Evolutionary conservation across 2,888 invertebrate species (phyloP), one percentile per base, ranked within the genome.

Genomic region (Epinotia ramella): DNA sequence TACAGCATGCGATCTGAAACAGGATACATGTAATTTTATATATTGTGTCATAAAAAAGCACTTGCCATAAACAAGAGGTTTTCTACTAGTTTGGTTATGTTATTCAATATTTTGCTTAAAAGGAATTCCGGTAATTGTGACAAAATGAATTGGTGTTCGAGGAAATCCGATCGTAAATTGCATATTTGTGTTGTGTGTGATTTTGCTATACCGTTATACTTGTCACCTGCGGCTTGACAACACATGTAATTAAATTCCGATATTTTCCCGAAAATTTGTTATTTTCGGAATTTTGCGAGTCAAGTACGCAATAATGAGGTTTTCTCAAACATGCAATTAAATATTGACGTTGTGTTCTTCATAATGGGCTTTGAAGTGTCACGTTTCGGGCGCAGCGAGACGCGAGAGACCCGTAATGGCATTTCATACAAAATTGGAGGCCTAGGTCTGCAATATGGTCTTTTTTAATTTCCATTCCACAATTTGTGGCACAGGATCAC

Each of bases 261-360:
- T 12, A 57, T 68, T 24, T 68, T 68, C 57, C 68, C 16, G 68
- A 44, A 68, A 68, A 33, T n/a, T 20, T 18, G 3, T 56, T 18
- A 56, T 18, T 56, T 33, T 12, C 13, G 28, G 49, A 67, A 40
- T 18, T 24, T 13, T 33, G 16, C n/a, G 18, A 2, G 3, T 57
- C 16, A 13, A 40, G 28, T 20, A 49, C n/a, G 24, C 16, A 28
- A 24, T 49, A 66, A 53, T 12, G 20, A 28, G 16, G 49, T 4
- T n/a, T n/a, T n/a, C n/a, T n/a, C n/a, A n/a, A n/a, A n/a, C n/a
- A n/a, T n/a, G n/a, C n/a, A n/a, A n/a, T n/a, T n/a, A n/a, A n/a
- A n/a, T n/a, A n/a, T n/a, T n/a, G n/a, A n/a, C n/a, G n/a, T n/a
- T n/a, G n/a, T n/a, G n/a, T n/a, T n/a, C n/a, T n/a, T n/a, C n/a